Evolutionary conservation across 2,797 vertebrate genomes (phyloP), one percentile per base, ranked within the genome.

Genomic region (Mormyrops attenuatus): DNA sequence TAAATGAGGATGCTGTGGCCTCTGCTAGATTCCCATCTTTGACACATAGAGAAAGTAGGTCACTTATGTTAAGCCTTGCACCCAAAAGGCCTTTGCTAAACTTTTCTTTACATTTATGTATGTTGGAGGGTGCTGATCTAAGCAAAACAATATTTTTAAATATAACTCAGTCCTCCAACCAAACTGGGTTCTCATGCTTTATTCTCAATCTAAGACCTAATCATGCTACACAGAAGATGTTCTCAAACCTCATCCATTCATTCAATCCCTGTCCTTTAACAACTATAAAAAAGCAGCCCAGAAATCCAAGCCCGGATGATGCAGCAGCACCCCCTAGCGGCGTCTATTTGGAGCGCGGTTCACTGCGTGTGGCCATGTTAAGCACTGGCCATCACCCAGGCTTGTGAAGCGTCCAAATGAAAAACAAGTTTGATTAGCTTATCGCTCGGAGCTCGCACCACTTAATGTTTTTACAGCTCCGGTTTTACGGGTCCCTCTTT

Each of bases 381-480:
- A 92, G 90, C 9, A 55, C 57, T 85, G 89, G 85, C 52, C 69
- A n/a, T 88, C 90, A 22, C 82, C 87, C 41, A 85, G 63, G 60
- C 7, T 84, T 15, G 73, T 52, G 84, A 69, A 85, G 89, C 87
- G 47, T 90, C 66, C 80, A 89, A 91, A 91, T 92, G 57, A 91
- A 91, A 92, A 90, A 90, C 50, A 91, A 90, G 89, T 90, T 91
- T 88, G 85, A 91, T 91, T 90, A 89, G 26, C 87, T 89, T 91
- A 91, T 93, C 66, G 30, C 86, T 91, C 55, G 15, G 52, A 41
- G 82, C 88, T 87, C 41, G 80, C 80, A 80, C 57, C 87, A 90
- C 90, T 63, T 53, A 88, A 89, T 49, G 50, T 90, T 93, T 92
- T 93, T 92, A 92, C 90, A 88, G 87, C 85, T 88, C 20, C 90